Evolutionary conservation across 2,888 invertebrate species (phyloP), one percentile per base, ranked within the genome.

Genomic region (Eristalis intricaria): DNA sequence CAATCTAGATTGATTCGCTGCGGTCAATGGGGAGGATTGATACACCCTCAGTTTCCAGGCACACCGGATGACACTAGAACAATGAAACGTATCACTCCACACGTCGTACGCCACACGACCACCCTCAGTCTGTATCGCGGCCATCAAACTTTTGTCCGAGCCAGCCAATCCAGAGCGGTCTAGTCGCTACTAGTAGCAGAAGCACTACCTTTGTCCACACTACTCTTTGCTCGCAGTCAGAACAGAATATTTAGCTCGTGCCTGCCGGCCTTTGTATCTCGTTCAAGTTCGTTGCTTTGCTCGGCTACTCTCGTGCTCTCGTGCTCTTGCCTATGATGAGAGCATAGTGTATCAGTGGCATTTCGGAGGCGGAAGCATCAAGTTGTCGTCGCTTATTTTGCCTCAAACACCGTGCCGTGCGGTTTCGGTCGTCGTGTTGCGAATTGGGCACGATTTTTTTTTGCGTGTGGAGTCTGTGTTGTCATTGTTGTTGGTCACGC

Each of bases 301-400:
- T 26, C 26, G 26, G 26, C 26, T 26, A 3, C 26, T 32, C 32
- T 32, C 32, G 32, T 70, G 70, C 26, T 32, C 32, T 32, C 32
- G 32, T 70, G 70, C 74, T 79, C 78, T 75, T 10, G 15, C 69
- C 40, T 68, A 22, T 61, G 19, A 64, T 15, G 58, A 58, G 64
- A 75, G 38, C 19, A 22, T 73, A 74, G 65, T 32, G 32, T 76
- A 69, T 78, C 75, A 88, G 83, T 84, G 77, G 75, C 58, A 79
- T 71, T 83, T 83, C 68, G 63, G 66, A 80, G 70, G 84, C 81
- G 89, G 76, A 76, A 88, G 80, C 88, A 76, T 82, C 75, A 70
- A 76, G 65, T 82, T 77, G 74, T 74, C 69, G 40, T 50, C 13
- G 15, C 58, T 78, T 43, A 35, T 68, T 29, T 66, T 69, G 19